Evolutionary conservation across 2,888 invertebrate genomes (phyloP), one percentile per base, ranked within the genome.

Genomic region (Chrysomela aeneicollis): DNA sequence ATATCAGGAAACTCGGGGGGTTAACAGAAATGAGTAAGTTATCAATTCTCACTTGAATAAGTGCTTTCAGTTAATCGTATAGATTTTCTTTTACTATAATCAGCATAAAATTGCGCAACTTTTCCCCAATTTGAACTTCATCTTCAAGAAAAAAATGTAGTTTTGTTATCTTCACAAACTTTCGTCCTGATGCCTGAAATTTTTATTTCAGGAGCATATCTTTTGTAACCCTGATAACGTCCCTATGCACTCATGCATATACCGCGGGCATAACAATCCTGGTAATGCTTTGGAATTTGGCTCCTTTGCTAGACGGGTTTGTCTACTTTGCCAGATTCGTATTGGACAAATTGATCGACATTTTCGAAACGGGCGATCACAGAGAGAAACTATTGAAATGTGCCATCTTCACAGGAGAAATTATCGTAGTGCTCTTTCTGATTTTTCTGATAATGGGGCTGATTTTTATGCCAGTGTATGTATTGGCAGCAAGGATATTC

Each of bases 261-360:
- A 75, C 74, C 19, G 81, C 81, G 1, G 70, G 73, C 19, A 61
- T 79, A 17, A 77, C 77, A 1, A 79, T 82, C 52, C 52, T 80
- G n/a, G 77, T 75, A 46, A 78, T 78, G 78, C 62, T 78, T 32
- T 78, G 77, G 77, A 78, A 77, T 63, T 61, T 78, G 52, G 70
- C 76, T 49, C 79, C 79, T 6, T 62, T 78, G 42, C 61, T 77
- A 6, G 78, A 78, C 30, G 76, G 77, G n/a, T 73, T 82, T 62
- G 71, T 81, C 4, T 78, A 76, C 59, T 73, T 81, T 17, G 61
- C 76, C 6, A 70, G 82, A 53, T 82, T 82, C 63, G 53, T 79
- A 1, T 60, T 82, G 61, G 82, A 82, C 65, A 81, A 79, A 69
- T 55, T 76, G 18, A 78, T 82, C 17, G 81, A 82, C 50, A 81